These are phyloP conservation scores for Aspidiotus destructor DNA, from an alignment of 2,888 invertebrate species.

Conservation along the genomic window DNA sequence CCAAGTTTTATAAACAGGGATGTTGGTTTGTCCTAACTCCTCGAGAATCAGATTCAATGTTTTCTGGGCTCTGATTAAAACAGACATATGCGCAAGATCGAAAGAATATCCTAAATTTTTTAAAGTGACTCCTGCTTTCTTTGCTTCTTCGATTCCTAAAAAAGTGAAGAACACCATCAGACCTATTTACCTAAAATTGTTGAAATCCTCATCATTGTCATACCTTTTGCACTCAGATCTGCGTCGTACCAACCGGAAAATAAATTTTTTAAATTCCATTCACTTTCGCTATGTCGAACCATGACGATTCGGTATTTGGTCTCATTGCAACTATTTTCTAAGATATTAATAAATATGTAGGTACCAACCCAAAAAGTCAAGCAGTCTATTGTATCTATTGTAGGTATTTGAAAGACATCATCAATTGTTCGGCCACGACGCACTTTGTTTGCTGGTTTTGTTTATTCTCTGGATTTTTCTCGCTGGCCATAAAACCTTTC, in stretches of 20 bases:
- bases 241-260: conserved; percentile 69
- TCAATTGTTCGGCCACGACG: too few species aligned
- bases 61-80: conserved; percentile 64
- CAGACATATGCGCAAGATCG: conserved; percentile 71
- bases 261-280: conserved; percentile 62
- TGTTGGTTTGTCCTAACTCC: conserved; percentile 55
- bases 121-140: conserved; percentile 61
- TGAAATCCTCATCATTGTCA: background rate
- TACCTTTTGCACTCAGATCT: conserved; percentile 54
- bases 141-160: conserved; percentile 58
- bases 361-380: too few species aligned
- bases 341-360: too few species aligned
- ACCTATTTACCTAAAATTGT: background rate
- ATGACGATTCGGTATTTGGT: conserved; percentile 51
- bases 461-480: too few species aligned
- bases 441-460: too few species aligned
- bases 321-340: background rate
- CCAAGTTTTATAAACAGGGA: conserved; percentile 67
- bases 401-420: too few species aligned
- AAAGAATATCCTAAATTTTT: conserved; percentile 60
- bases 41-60: conserved; percentile 60
- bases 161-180: background rate
- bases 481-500: too few species aligned
- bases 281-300: conserved; percentile 66
- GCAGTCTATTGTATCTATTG: too few species aligned